Percentiles rank a stretch among this genome's conserved stretches.
phyloP scores from a whole-genome alignment of 2,797 vertebrate genomes.

The Iguana delicatissima region DNA sequence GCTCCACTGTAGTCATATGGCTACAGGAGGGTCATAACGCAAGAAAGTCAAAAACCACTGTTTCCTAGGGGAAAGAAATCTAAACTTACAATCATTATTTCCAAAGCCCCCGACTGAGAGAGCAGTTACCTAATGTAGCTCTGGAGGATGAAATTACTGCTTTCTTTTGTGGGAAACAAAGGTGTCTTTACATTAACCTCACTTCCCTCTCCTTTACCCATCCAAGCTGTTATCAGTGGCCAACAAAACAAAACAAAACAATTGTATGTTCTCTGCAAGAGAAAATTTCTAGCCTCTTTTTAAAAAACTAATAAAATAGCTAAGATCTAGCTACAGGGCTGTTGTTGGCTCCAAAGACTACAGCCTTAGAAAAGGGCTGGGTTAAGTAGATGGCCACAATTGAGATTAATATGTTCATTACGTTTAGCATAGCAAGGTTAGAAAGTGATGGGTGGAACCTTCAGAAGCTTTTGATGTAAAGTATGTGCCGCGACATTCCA shows the following conservation, averaged over 20 bases:
- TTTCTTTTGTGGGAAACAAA: not conserved
- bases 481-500: constrained; percentile 23
- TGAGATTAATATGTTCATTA: accelerated
- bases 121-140: too few relatives aligned
- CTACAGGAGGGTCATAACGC: not conserved
- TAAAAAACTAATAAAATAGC: not conserved
- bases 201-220: not conserved
- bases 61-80: not conserved
- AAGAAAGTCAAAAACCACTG: not conserved
- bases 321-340: not conserved
- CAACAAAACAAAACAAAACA: not conserved
- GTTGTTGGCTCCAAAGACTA: not conserved
- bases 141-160: not conserved
- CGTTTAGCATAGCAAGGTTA: accelerated
- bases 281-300: not conserved
- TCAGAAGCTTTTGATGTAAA: accelerated
- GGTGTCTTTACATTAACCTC: not conserved
- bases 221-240: not conserved
- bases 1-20: too few relatives aligned
- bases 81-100: not conserved
- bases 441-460: not conserved
- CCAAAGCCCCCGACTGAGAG: not conserved
- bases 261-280: not conserved
- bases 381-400: not conserved
- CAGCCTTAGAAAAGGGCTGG: accelerated